Conservation (phyloP, 1,140 invertebrate genomes). For the Heliconius hewitsoni region DNA sequence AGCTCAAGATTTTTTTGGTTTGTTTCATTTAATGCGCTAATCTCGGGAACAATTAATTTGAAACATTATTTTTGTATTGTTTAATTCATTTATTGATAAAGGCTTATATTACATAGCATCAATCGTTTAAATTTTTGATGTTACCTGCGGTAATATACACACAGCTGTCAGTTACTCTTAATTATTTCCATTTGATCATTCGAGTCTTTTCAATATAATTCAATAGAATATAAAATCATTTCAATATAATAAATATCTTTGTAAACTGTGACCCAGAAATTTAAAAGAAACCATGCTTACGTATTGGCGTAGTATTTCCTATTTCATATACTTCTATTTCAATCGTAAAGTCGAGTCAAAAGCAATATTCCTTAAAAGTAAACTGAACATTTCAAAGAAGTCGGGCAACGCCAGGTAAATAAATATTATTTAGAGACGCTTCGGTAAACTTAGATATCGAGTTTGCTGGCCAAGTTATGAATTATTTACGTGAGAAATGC, state of each 20-base stretch:
- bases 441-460: conserved; percentile 40
- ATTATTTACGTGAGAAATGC: conserved; percentile 46
- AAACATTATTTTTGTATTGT: no score
- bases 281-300: background rate
- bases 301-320: background rate
- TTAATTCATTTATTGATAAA: no score
- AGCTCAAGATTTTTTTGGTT: no score
- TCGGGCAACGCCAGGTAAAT: conserved; percentile 33
- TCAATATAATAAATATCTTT: background rate
- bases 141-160: no score
- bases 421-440: conserved; percentile 42
- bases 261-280: background rate
- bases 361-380: conserved; percentile 29
- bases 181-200: no score
- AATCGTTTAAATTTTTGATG: background rate
- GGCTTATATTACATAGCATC: background rate
- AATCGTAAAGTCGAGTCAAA: conserved; percentile 23
- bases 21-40: no score
- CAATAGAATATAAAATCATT: background rate
- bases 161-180: no score
- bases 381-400: conserved; percentile 27
- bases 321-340: conserved; percentile 15
- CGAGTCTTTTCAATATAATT: no score
- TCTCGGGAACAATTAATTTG: no score
- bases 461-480: conserved; percentile 41